Evolutionary conservation across 2,888 invertebrate species (phyloP).

Genomic region (Saturnia pavonia): DNA sequence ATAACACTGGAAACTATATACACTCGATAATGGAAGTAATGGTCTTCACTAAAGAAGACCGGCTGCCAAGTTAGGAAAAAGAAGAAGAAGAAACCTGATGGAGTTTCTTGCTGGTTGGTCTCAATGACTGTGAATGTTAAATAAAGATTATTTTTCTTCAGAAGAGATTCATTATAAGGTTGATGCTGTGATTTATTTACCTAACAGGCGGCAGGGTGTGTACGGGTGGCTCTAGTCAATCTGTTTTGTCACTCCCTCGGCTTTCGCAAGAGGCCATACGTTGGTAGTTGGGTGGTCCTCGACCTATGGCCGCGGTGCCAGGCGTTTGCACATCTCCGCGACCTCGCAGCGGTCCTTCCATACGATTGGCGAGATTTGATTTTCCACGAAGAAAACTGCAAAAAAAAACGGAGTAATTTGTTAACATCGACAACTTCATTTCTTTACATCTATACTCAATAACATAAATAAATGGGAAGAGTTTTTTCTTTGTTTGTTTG

Average conservation of each 20-base stretch:
- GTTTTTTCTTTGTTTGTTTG: too few species aligned
- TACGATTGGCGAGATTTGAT: conserved; percentile 79
- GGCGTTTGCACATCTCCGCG: conserved; percentile 87
- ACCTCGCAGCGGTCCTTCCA: conserved; percentile 72
- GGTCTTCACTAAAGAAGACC: too few species aligned
- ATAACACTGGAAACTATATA: too few species aligned
- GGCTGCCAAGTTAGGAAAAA: too few species aligned
- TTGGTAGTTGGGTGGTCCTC: conserved; percentile 89
- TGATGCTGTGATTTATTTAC: conserved; percentile 35
- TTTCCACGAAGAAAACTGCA: conserved; percentile 96
- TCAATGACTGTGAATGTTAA: too few species aligned
- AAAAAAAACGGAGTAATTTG: conserved; percentile 24
- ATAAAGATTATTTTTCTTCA: too few species aligned
- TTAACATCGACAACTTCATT: neutral
- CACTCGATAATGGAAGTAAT: too few species aligned
- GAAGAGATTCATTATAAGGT: neutral
- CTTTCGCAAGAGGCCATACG: conserved; percentile 94
- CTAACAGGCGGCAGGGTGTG: conserved; percentile 79
- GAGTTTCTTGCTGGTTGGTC: too few species aligned
- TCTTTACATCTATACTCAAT: too few species aligned
- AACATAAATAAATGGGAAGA: too few species aligned
- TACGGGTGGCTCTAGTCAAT: conserved; percentile 91
- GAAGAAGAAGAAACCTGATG: too few species aligned
- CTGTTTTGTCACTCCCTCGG: conserved; percentile 88
- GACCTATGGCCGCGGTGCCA: conserved; percentile 84